Evolutionary conservation across 2,797 vertebrate genomes (phyloP), one percentile per base, ranked within the genome.

Genomic region (Hemibagrus guttatus): DNA sequence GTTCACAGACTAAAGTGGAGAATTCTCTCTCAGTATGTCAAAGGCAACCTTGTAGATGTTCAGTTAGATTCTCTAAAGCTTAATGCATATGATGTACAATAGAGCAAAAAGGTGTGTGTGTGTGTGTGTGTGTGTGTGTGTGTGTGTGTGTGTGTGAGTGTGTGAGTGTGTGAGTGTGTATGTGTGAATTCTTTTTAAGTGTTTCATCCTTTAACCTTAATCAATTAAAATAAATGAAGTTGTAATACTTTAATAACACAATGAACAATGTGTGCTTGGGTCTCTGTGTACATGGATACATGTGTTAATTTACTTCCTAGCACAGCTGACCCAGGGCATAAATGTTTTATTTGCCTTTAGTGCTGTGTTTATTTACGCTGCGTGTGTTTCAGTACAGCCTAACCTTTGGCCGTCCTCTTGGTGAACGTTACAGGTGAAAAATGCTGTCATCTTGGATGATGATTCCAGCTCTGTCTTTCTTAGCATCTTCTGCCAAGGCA

Each of bases 391-490:
- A 84, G 89, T 88, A 89, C 90, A 88, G 58, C 31, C 49, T 90
- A 88, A 90, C 89, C 91, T 88, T 88, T 91, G 91, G 92, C 90
- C 87, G 92, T 89, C 85, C 90, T 86, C 71, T 78, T n/a, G 26
- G 58, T 87, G 63, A 78, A 80, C 46, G 31, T 76, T 84, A 84
- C 91, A 91, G 90, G 89, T 91, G 91, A 88, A 90, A 90, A 89
- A 91, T 89, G 88, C 80, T 84, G 88, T 87, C 88, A 89, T 90
- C 86, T 85, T 90, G 89, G 86, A 88, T 83, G 72, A 64, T 81
- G 42, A 84, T 84, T 87, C 81, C 9, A 46, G 64, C 61, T 59
- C 76, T 84, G 68, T 86, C 79, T 74, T 87, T 68, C 68, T 72
- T 23, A 84, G 81, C 86, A 87, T 59, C 76, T 58, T 66, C 54